Conservation (phyloP, 2,888 invertebrate species). For the Lycaena phlaeas region DNA sequence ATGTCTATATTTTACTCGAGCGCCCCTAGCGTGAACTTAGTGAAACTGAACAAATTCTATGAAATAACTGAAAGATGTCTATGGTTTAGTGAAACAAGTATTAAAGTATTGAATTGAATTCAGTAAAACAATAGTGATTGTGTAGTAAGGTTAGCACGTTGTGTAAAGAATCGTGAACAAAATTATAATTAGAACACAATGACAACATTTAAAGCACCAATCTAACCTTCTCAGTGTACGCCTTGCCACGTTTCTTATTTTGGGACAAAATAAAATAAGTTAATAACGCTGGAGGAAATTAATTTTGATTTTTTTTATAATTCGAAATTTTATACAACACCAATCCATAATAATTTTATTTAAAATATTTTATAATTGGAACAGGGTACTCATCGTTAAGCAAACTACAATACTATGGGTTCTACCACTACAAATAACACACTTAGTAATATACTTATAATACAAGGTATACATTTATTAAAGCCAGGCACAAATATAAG, state of each 20-base stretch:
- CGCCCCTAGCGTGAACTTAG: no score
- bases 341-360: no score
- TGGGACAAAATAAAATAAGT: slow-evolving; percentile 61
- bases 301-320: not conserved
- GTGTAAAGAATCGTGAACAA: slow-evolving; percentile 33
- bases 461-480: no score
- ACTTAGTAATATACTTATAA: no score
- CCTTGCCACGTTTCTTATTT: slow-evolving; percentile 80
- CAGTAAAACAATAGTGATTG: slow-evolving; percentile 22
- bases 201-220: slow-evolving; percentile 57
- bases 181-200: slow-evolving; percentile 49
- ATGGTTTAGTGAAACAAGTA: not conserved
- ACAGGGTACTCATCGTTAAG: no score
- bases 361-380: no score
- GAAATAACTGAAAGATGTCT: no score
- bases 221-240: slow-evolving; percentile 88
- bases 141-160: slow-evolving; percentile 54
- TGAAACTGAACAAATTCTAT: no score
- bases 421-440: no score
- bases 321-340: not conserved
- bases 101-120: slow-evolving; percentile 9
- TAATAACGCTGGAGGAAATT: slow-evolving; percentile 9
- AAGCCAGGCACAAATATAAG: no score
- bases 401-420: no score
- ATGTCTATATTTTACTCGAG: no score